Conservation (phyloP, 2,888 invertebrate species). For the Quadroppia sp. region DNA sequence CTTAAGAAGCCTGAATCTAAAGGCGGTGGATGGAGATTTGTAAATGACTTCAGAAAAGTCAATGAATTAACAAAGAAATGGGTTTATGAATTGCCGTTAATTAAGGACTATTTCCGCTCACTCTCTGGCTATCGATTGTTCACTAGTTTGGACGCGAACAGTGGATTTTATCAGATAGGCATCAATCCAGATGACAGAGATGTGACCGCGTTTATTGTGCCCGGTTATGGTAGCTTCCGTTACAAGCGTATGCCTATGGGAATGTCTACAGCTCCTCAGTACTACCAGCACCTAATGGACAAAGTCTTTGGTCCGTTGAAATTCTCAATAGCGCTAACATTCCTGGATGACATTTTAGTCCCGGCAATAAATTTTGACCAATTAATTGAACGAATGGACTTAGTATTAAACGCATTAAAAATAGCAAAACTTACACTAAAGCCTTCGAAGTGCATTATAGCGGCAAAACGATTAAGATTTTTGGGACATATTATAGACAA, state of each 20-base stretch:
- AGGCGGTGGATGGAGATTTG: neutral
- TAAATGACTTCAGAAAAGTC: neutral
- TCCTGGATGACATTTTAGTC: neutral
- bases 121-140: neutral
- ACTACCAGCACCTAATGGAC: neutral
- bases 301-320: neutral
- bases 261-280: neutral
- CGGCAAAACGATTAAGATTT: neutral
- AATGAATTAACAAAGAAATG: slow-evolving; percentile 1
- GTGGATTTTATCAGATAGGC: neutral
- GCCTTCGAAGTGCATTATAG: neutral
- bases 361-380: neutral
- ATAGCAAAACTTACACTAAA: neutral
- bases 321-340: neutral
- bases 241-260: neutral
- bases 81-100: neutral
- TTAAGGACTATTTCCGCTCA: neutral
- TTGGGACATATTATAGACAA: neutral
- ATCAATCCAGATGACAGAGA: neutral
- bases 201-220: neutral
- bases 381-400: neutral
- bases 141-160: neutral
- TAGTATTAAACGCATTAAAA: neutral
- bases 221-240: neutral
- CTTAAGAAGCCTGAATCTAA: neutral